Evolutionary conservation across 2,797 vertebrate genomes (phyloP).

Genomic region (Gymnothorax javanicus): DNA sequence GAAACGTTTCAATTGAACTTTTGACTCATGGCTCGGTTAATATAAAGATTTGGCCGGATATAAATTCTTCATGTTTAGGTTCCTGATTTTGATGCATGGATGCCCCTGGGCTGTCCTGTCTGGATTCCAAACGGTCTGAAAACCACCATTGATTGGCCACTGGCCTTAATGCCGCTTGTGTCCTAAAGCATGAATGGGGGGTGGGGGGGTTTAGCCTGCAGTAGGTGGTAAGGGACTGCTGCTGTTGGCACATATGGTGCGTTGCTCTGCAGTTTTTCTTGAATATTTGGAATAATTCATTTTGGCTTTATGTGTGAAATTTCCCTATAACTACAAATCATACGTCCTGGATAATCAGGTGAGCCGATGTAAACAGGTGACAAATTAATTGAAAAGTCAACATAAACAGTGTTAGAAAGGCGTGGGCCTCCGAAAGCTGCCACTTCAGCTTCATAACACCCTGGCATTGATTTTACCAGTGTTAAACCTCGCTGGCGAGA

Average conservation of each 20-base stretch:
- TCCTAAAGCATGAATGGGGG: neutral
- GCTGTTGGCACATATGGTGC: neutral
- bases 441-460: too few relatives aligned
- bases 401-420: too few relatives aligned
- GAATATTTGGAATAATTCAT: neutral
- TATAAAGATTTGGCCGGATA: too few relatives aligned
- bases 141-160: neutral
- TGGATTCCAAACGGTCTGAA: neutral
- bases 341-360: neutral
- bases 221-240: neutral
- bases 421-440: too few relatives aligned
- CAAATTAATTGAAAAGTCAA: too few relatives aligned
- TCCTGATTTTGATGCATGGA: neutral
- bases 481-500: too few relatives aligned
- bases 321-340: neutral
- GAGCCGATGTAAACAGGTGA: too few relatives aligned
- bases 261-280: neutral
- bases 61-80: neutral
- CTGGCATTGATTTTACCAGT: too few relatives aligned
- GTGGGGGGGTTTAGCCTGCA: neutral
- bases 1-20: neutral
- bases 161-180: neutral
- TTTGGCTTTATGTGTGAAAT: neutral
- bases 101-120: neutral
- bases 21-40: neutral